Percentiles rank a stretch among this genome's conserved stretches.
Conservation (phyloP, 2,113 vertebrate genomes). For the Vimba vimba region DNA sequence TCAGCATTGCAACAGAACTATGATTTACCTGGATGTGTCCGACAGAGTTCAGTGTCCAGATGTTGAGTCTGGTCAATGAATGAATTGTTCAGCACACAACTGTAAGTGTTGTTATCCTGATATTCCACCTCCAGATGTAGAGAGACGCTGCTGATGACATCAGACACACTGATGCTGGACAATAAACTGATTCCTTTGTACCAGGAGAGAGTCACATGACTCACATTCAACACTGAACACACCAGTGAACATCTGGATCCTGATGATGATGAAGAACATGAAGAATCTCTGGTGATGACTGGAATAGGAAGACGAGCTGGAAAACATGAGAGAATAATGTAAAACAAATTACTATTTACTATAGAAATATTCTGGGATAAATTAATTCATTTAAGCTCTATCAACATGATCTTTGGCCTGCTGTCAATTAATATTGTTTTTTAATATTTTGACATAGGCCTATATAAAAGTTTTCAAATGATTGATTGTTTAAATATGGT, state of each 20-base stretch:
- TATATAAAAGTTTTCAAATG: background rate
- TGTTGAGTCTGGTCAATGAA: too few species aligned
- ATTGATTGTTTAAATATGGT: background rate
- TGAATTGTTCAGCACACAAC: background rate
- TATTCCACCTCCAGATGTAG: background rate
- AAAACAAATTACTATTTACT: background rate
- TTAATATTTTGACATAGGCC: background rate
- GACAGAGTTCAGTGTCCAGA: background rate
- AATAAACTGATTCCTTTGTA: background rate
- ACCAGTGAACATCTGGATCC: background rate
- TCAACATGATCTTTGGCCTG: background rate
- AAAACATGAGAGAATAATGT: background rate
- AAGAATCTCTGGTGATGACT: background rate
- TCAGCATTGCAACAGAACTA: background rate
- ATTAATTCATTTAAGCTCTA: background rate
- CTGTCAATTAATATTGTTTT: background rate
- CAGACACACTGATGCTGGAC: background rate
- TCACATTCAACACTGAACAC: background rate
- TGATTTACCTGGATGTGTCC: background rate
- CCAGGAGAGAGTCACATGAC: constrained; percentile 6
- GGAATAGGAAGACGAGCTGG: background rate
- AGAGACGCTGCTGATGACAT: background rate
- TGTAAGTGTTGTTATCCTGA: background rate
- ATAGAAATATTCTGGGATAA: background rate
- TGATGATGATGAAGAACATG: background rate